Conservation (phyloP, 2,797 vertebrate species). For the Moxostoma hubbsi region DNA sequence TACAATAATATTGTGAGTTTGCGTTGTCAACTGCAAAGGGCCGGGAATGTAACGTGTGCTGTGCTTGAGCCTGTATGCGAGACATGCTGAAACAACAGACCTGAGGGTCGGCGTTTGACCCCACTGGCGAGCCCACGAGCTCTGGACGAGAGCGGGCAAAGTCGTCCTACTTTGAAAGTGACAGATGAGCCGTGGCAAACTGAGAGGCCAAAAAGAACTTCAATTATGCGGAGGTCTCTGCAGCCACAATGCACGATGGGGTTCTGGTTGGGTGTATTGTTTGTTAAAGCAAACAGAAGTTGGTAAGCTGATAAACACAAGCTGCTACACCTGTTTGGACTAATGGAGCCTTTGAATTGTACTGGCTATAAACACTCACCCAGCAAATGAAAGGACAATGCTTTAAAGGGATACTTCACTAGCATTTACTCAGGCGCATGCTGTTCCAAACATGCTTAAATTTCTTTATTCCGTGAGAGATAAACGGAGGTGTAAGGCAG, state of each 20-base stretch:
- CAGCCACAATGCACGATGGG: not conserved
- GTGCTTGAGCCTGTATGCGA: constrained; percentile 52
- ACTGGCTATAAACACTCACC: too few relatives aligned
- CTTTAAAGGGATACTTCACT: too few relatives aligned
- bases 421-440: too few relatives aligned
- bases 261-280: not conserved
- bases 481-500: too few relatives aligned
- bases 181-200: constrained; percentile 70
- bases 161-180: constrained; percentile 67
- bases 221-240: constrained; percentile 49
- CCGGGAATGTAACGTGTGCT: constrained; percentile 32
- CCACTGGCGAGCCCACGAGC: constrained; percentile 15
- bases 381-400: too few relatives aligned
- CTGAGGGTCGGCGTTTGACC: constrained; percentile 30
- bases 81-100: constrained; percentile 64
- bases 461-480: too few relatives aligned
- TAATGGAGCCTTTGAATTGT: too few relatives aligned
- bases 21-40: constrained; percentile 33
- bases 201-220: constrained; percentile 68
- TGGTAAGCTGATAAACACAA: not conserved
- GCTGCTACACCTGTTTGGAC: not conserved
- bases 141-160: constrained; percentile 28
- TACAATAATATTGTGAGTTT: constrained; percentile 56
- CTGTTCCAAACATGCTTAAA: too few relatives aligned
- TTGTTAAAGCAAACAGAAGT: not conserved